Percentiles rank a stretch among this genome's conserved stretches.
Conservation (phyloP, 2,797 vertebrate genomes). For the Tamandua tetradactyla region DNA sequence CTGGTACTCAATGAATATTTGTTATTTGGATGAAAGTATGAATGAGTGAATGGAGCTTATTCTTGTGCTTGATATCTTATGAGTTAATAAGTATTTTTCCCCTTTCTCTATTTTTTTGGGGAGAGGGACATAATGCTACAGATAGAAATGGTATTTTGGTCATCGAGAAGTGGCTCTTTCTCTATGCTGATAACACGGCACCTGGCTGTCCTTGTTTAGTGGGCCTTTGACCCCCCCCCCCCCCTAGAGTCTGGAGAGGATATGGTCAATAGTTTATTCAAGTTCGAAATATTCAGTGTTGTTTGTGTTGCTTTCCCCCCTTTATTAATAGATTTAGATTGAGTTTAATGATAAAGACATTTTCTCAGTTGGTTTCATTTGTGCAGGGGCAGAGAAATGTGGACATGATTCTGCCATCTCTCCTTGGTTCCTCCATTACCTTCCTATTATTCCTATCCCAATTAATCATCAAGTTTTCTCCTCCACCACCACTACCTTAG, state of each 20-base stretch:
- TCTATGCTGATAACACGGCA: rapidly evolving
- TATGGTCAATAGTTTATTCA: neutral
- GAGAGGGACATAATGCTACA: too few species aligned
- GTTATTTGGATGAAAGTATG: neutral
- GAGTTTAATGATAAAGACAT: neutral
- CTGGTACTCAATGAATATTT: neutral
- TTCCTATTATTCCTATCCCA: neutral
- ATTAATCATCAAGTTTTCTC: neutral
- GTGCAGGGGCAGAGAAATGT: neutral
- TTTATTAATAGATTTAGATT: neutral
- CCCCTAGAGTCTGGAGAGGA: neutral
- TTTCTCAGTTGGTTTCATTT: neutral
- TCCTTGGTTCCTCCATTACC: rapidly evolving
- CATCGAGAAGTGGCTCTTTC: neutral
- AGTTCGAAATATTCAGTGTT: neutral
- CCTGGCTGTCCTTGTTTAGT: neutral
- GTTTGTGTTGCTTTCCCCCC: neutral
- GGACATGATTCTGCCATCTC: rapidly evolving
- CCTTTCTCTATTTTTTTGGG: neutral
- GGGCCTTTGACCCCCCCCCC: neutral
- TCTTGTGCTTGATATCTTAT: neutral
- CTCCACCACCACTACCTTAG: neutral
- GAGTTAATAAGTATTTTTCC: neutral
- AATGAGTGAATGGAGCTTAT: neutral
- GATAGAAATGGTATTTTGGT: rapidly evolving